Percentiles rank a stretch among this genome's conserved stretches.
Conservation (phyloP, 2,113 vertebrate genomes). For the Columbina picui region DNA sequence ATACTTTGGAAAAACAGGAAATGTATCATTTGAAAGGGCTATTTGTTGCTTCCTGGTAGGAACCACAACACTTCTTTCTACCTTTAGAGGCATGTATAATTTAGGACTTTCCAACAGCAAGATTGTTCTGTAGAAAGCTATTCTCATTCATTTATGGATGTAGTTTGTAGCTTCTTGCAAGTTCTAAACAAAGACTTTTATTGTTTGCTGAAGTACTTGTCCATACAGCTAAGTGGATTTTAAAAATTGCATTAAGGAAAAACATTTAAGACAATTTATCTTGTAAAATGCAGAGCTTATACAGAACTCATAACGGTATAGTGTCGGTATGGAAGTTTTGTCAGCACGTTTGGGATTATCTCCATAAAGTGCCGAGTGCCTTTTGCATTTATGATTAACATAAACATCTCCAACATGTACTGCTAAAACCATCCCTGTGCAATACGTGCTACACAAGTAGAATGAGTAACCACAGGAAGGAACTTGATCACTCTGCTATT, state of each 20-base stretch:
- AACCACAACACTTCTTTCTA: not conserved
- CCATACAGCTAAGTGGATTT: conserved; percentile 29
- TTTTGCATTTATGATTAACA: not conserved
- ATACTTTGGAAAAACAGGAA: not conserved
- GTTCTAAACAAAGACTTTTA: conserved; percentile 29
- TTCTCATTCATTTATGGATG: conserved; percentile 4
- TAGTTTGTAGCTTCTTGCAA: conserved; percentile 26
- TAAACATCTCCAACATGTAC: not conserved
- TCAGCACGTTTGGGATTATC: conserved; percentile 15
- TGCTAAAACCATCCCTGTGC: not conserved
- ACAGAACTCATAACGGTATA: not conserved
- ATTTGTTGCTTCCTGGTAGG: not conserved
- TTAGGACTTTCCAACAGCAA: not conserved
- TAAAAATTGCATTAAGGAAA: not conserved
- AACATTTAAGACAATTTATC: not conserved
- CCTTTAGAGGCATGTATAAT: not conserved
- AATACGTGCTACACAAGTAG: fast-evolving
- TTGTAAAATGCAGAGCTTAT: not conserved
- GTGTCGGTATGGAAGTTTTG: not conserved
- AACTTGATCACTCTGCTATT: fast-evolving
- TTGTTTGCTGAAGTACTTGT: conserved; percentile 17
- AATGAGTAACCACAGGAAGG: not conserved
- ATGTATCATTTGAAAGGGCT: not conserved
- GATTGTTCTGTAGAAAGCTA: not conserved
- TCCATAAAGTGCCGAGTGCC: not conserved